Evolutionary conservation across 2,888 invertebrate genomes (phyloP).

Genomic region (Euzetes globulus): DNA sequence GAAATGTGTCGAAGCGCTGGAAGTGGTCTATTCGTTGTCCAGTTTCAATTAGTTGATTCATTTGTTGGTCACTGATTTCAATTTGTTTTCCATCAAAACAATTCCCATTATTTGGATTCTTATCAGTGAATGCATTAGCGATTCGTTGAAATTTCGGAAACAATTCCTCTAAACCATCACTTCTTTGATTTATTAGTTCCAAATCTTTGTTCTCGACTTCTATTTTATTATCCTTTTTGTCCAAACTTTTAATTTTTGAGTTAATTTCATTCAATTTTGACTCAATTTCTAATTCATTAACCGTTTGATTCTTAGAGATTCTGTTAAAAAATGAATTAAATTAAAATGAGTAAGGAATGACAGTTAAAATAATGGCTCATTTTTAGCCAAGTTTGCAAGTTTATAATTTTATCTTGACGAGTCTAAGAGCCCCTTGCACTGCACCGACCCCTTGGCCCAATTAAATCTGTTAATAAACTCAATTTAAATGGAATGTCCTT

Average conservation of each 20-base stretch:
- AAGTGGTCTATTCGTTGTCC: slow-evolving; percentile 3
- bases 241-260: not conserved
- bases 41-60: not conserved
- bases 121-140: not conserved
- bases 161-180: not conserved
- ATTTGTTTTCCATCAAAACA: not conserved
- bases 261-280: slow-evolving; percentile 3
- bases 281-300: not conserved
- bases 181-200: not conserved
- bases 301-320: not conserved
- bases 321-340: not conserved
- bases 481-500: too few species aligned
- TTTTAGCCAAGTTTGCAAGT: too few species aligned
- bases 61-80: not conserved
- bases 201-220: not conserved
- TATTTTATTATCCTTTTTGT: not conserved
- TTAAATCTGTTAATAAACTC: too few species aligned
- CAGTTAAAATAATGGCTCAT: too few species aligned
- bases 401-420: too few species aligned
- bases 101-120: not conserved
- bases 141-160: slow-evolving; percentile 1
- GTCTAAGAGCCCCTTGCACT: too few species aligned
- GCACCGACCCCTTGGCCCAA: too few species aligned
- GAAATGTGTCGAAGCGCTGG: not conserved
- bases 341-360: not conserved